These are phyloP conservation scores for Corydoras maculifer DNA, from an alignment of 2,113 vertebrate genomes.

Conservation along the genomic window DNA sequence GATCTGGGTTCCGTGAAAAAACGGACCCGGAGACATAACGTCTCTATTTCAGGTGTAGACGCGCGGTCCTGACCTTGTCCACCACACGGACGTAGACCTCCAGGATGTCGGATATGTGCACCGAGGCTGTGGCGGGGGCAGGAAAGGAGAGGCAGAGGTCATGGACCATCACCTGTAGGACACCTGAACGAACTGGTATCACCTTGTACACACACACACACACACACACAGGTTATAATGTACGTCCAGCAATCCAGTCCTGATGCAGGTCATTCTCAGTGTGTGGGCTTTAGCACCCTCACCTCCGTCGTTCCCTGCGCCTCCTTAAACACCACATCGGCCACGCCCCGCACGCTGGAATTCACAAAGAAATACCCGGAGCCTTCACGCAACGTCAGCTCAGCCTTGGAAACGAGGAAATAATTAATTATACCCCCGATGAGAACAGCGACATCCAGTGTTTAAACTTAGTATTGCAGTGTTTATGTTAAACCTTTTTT, in stretches of 20 bases:
- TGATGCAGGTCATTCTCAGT: too few species aligned
- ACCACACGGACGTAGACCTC: conserved; percentile 84
- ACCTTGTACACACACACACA: conserved; percentile 62
- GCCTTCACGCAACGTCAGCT: conserved; percentile 76
- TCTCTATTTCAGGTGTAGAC: background rate
- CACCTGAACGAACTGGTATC: conserved; percentile 67
- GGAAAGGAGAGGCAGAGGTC: conserved; percentile 87
- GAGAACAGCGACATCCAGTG: too few species aligned
- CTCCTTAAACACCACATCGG: conserved; percentile 73
- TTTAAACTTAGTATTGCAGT: too few species aligned
- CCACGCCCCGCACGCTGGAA: conserved; percentile 66
- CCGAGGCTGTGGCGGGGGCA: conserved; percentile 68
- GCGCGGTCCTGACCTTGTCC: conserved; percentile 78
- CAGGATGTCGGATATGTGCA: conserved; percentile 82
- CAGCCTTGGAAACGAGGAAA: conserved; percentile 62
- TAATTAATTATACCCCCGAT: background rate
- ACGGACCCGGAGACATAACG: too few species aligned
- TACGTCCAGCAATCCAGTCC: too few species aligned
- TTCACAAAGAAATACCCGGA: conserved; percentile 93
- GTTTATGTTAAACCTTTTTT: too few species aligned
- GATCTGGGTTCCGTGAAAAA: too few species aligned
- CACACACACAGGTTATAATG: too few species aligned
- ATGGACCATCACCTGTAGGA: conserved; percentile 80
- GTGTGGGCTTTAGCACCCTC: background rate
- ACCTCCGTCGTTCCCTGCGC: conserved; percentile 70